Evolutionary conservation across 2,888 invertebrate genomes (phyloP), one percentile per base, ranked within the genome.

Genomic region (Pristionchus mayeri): DNA sequence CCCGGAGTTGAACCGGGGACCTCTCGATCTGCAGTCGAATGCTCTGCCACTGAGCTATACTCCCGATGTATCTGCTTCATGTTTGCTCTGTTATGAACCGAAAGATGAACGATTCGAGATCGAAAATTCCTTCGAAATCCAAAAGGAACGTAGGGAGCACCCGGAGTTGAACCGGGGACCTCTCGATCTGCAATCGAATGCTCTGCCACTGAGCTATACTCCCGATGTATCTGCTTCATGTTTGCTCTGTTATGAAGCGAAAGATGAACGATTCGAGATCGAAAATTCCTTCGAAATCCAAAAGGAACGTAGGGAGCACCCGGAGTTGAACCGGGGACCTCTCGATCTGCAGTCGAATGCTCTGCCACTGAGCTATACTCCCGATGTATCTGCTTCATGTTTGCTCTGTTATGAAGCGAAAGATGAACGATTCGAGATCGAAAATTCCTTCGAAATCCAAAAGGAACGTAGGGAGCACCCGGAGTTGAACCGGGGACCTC

Each of bases 11-110:
- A 89, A 90, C 89, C 89, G 84, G 86, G 85, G 89, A 89, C 89
- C 89, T 89, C 88, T 89, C 89, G 89, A 88, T 88, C 89, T 89
- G 89, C 89, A 89, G 87, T 88, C 89, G 89, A 89, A 88, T 89
- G 89, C 89, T 89, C 89, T 89, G 85, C 89, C 89, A 88, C 89
- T 89, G 89, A 89, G 89, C 89, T 89, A 89, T 87, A 86, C 87
- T 86, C 87, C 87, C 87, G 37, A 80, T 75, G 75, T 75, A n/a
- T n/a, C n/a, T n/a, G n/a, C n/a, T n/a, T n/a, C n/a, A n/a, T n/a
- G n/a, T n/a, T n/a, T n/a, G n/a, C n/a, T n/a, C n/a, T n/a, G n/a
- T n/a, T n/a, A n/a, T n/a, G n/a, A n/a, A n/a, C n/a, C n/a, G n/a
- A n/a, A n/a, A n/a, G n/a, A n/a, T n/a, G n/a, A n/a, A n/a, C n/a